Conservation (phyloP, 2,113 vertebrate species). For the Myanophis thanlyinensis region DNA sequence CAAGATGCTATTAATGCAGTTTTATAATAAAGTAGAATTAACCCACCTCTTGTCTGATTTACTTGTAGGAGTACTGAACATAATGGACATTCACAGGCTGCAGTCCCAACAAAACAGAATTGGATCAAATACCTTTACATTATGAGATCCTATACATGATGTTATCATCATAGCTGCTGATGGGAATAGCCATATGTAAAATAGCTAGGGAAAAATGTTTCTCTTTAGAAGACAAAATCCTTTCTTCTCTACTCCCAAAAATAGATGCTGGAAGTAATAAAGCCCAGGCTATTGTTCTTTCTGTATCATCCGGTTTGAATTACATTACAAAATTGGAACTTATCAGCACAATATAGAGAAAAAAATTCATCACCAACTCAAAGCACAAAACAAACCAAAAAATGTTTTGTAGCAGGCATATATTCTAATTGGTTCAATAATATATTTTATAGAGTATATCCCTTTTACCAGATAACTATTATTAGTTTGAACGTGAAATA, state of each 20-base stretch:
- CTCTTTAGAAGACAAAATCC: background rate
- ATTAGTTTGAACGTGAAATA: slow-evolving; percentile 44
- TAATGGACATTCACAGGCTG: background rate
- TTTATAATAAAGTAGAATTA: background rate
- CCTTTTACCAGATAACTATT: slow-evolving; percentile 32
- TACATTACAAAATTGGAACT: background rate
- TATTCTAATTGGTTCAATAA: slow-evolving; percentile 33
- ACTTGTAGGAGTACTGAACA: background rate
- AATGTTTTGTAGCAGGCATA: background rate
- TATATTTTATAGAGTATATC: slow-evolving; percentile 3
- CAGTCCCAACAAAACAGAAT: background rate
- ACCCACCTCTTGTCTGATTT: background rate
- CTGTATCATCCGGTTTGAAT: background rate
- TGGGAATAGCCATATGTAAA: background rate
- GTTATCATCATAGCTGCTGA: background rate
- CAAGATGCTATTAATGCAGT: background rate
- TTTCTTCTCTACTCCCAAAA: background rate
- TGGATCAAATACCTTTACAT: background rate
- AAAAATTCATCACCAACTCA: background rate
- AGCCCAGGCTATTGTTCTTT: background rate
- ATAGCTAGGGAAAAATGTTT: background rate
- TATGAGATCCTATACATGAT: background rate
- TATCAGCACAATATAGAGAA: slow-evolving; percentile 27
- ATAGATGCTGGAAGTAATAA: background rate
- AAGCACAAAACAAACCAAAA: background rate